A percentile compares a stretch with the other conserved stretches of the same genome.
Conservation (phyloP, 2,113 vertebrate species). For the Protobothrops flavoviridis region DNA sequence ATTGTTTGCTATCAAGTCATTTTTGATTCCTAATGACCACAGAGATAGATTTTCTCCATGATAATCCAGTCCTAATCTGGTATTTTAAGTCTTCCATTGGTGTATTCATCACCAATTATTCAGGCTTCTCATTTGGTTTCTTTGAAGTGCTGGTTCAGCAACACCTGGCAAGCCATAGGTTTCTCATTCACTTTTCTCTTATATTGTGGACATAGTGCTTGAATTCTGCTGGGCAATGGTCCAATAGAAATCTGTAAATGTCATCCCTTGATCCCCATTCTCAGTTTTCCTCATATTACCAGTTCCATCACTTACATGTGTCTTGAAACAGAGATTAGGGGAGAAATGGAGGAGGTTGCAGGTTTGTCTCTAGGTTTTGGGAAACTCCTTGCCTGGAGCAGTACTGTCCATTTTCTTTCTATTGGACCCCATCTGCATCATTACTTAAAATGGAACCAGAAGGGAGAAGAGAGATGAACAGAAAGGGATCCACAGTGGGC, state of each 20-base stretch:
- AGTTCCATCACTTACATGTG: neutral
- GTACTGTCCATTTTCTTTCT: neutral
- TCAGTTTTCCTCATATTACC: neutral
- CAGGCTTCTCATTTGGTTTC: neutral
- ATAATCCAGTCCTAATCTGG: neutral
- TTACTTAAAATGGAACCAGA: neutral
- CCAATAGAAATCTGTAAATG: neutral
- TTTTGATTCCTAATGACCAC: neutral
- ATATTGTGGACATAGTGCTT: neutral
- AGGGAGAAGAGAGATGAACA: neutral
- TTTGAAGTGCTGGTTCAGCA: neutral
- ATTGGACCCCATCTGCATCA: neutral
- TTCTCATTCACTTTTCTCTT: neutral
- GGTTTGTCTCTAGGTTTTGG: neutral
- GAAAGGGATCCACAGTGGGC: neutral
- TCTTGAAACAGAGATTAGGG: neutral
- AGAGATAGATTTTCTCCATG: neutral
- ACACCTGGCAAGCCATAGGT: neutral
- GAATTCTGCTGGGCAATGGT: neutral
- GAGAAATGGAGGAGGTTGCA: neutral
- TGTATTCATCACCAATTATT: neutral
- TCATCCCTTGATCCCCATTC: neutral
- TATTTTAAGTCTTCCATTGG: neutral
- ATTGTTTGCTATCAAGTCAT: neutral
- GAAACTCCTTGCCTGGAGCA: neutral